Evolutionary conservation across 2,113 vertebrate species (phyloP), one percentile per base, ranked within the genome.

Genomic region (Spermophilus dauricus): DNA sequence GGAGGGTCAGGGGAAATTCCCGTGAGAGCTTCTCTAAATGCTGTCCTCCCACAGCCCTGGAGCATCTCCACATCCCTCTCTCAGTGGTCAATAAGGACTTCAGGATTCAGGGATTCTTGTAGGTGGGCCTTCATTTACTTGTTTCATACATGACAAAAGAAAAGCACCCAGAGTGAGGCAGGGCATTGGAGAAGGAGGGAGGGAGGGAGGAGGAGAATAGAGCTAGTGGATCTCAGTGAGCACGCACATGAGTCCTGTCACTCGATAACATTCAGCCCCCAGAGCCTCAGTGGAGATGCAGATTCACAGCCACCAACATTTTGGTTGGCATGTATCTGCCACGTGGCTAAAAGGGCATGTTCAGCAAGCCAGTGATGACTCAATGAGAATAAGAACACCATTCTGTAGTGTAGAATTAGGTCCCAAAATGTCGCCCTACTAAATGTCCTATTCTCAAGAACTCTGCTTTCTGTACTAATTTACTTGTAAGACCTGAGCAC

Each of bases 1-100:
- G 83, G 86, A 93, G 86, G 96, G 96, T 96, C 97, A 97, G 63
- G 28, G 37, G n/a, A 81, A 88, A 53, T 96, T 96, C 94, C 86
- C 96, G 58, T 0, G 72, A 91, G 96, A 95, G 85, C 45, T 4
- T 51, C 83, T 88, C n/a, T 24, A 32, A 39, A 58, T 11, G 34
- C 22, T 61, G 39, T 11, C 58, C 39, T 65, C 34, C 69, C 32
- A 48, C 0, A 12, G 63, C 17, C 11, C 20, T 48, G 26, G 13
- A 58, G 42, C 7, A n/a, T 82, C 82, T 77, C 56, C 48, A 2
- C 20, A 81, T n/a, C 32, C 16, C 45, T 70, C 48, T 28, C 63
- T 42, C 30, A 77, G n/a, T 96, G 58, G 56, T 22, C 10, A 51
- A 42, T 69, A 72, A 16, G 8, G n/a, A 70, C 37, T 45, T 76